Percentiles rank a stretch among this genome's conserved stretches.
Evolutionary conservation across 2,888 invertebrate species (phyloP).

Genomic region (Melitaea athalia): DNA sequence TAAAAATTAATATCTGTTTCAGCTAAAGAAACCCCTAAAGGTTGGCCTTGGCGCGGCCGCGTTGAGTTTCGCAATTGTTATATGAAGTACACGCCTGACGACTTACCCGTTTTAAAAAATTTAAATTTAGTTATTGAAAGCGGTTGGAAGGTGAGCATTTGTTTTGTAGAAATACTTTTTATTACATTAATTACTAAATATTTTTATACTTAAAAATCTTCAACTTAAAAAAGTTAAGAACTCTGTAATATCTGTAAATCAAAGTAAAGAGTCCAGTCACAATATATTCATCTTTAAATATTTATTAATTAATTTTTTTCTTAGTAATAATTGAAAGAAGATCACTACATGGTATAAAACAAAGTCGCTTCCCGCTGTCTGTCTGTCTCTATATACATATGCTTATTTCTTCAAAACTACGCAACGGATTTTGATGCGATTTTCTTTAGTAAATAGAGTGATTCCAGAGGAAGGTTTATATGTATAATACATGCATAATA

Average conservation of each 20-base stretch:
- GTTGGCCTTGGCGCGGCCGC: constrained; percentile 87
- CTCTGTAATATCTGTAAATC: too few relatives aligned
- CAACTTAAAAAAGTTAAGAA: too few relatives aligned
- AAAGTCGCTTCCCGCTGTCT: too few relatives aligned
- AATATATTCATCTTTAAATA: constrained; percentile 10
- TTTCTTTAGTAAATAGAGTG: too few relatives aligned
- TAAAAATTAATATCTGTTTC: constrained; percentile 39
- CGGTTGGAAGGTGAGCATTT: constrained; percentile 83
- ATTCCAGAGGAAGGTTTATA: too few relatives aligned
- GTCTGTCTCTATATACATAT: too few relatives aligned
- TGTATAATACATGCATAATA: too few relatives aligned
- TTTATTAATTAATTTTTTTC: neutral
- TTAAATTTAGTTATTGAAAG: constrained; percentile 86
- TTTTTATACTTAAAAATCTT: too few relatives aligned
- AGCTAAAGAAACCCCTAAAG: constrained; percentile 79
- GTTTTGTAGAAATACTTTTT: neutral
- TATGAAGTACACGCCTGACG: constrained; percentile 85
- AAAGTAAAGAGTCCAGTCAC: neutral
- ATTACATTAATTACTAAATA: neutral
- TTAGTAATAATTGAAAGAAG: neutral
- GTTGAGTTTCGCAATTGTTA: constrained; percentile 84
- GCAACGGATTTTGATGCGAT: too few relatives aligned
- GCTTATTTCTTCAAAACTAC: too few relatives aligned
- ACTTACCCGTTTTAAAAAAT: constrained; percentile 87
- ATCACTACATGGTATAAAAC: too few relatives aligned